Percentiles rank a stretch among this genome's conserved stretches.
phyloP scores from a whole-genome alignment of 1,140 invertebrate genomes.

The Papilio helenus region DNA sequence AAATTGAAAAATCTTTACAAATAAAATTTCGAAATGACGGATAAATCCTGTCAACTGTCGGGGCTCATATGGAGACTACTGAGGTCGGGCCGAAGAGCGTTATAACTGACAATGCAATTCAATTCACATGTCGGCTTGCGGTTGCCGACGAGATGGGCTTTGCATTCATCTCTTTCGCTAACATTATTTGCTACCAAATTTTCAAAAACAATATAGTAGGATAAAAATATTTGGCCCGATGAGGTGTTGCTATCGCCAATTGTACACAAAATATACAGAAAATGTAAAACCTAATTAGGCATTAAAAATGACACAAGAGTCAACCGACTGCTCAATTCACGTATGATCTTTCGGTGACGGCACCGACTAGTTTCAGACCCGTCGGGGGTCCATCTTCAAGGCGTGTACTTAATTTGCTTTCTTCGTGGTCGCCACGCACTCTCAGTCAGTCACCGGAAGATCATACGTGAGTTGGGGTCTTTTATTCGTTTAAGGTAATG shows the following conservation, averaged over 20 bases:
- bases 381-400: too few relatives aligned
- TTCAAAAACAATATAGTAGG: neutral
- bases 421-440: too few relatives aligned
- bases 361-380: too few relatives aligned
- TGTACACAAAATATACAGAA: neutral
- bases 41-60: constrained; percentile 37
- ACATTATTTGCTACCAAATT: constrained; percentile 41
- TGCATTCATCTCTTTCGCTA: constrained; percentile 56
- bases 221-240: neutral
- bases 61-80: constrained; percentile 19
- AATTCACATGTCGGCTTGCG: constrained; percentile 60
- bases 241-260: neutral
- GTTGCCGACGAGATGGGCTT: constrained; percentile 62
- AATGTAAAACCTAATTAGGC: too few relatives aligned
- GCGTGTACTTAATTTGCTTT: too few relatives aligned
- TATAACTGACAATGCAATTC: constrained; percentile 67
- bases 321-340: too few relatives aligned
- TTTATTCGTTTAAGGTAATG: too few relatives aligned
- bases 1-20: neutral
- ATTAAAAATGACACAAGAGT: too few relatives aligned
- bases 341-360: too few relatives aligned
- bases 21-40: constrained; percentile 31
- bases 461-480: too few relatives aligned
- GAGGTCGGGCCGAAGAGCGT: constrained; percentile 41
- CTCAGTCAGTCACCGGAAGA: too few relatives aligned